Conservation (phyloP, 2,888 invertebrate species). For the Volucella zonaria region DNA sequence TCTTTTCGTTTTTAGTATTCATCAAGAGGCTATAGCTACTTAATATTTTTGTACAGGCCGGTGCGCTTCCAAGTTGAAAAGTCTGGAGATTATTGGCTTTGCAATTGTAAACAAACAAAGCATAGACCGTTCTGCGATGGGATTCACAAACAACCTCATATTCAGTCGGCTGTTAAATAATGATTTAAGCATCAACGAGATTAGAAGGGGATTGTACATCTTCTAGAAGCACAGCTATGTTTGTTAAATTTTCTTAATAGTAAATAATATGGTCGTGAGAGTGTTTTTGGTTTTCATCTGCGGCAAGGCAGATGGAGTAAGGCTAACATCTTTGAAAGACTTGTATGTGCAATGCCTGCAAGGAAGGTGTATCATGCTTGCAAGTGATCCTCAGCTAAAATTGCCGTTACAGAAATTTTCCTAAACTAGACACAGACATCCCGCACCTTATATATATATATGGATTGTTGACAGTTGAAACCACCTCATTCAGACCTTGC, state of each 20-base stretch:
- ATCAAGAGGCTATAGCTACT: not conserved
- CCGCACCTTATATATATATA: no score
- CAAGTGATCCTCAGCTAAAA: no score
- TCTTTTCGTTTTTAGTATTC: not conserved
- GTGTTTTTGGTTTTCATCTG: no score
- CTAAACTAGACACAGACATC: no score
- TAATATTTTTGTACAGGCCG: conserved; percentile 85
- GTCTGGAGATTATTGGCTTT: conserved; percentile 97
- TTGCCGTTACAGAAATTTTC: no score
- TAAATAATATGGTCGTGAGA: no score
- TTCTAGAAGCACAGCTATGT: not conserved
- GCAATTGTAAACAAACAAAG: conserved; percentile 97
- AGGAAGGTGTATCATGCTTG: no score
- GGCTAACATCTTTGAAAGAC: not conserved
- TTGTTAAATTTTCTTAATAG: not conserved
- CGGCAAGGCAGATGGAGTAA: no score
- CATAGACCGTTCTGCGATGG: conserved; percentile 99
- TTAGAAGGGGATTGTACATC: no score
- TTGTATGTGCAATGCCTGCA: no score
- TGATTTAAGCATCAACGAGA: not conserved
- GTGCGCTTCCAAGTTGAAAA: conserved; percentile 92
- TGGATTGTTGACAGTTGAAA: no score
- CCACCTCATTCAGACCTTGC: no score
- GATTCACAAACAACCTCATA: conserved; percentile 90
- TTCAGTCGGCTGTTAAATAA: conserved; percentile 85